Base-by-base conservation (phyloP, 2,888 invertebrate genomes). In the Amphipoea lucens region DNA sequence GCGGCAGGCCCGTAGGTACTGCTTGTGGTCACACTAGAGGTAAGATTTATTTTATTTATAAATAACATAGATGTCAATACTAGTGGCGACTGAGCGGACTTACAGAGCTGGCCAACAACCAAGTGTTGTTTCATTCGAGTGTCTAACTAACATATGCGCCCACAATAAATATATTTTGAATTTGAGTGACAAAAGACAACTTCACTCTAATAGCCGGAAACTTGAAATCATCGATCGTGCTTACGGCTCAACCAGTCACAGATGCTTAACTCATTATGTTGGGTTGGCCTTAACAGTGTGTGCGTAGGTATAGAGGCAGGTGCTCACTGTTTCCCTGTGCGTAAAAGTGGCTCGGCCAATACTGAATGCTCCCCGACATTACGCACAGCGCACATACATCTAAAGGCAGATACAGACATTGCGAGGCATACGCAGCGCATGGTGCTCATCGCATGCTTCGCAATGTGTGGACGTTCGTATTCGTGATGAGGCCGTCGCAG, bases 1-100 rank as follows among this genome's bases (percentile, higher is more conserved):
- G 68, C 77, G 74, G 66, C 82, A 60, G 60, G 68, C 45, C 74
- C 68, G 68, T 23, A 23, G 23, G 57, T 36, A 45, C 65, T 69
- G 84, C 84, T 88, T 79, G 29, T 62, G 79, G 66, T 80, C 68
- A 80, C 81, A 86, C 84, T 88, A 86, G 81, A 90, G 89, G 88
- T 84, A 76, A 80, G n/a, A 23, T 67, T 76, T 62, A n/a, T 75
- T 57, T 81, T 63, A 57, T 71, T 71, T 74, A 36, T 76, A 57
- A 66, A 36, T 76, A 62, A 66, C 14, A 36, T 76, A 51, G n/a
- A 62, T 63, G 12, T 40, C 14, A 20, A 62, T 23, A 45, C 45
- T 29, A 67, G 51, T 67, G 60, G 36, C 62, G 76, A 36, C 36
- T 54, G 51, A 73, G 45, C 17, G 11, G 57, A 17, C 57, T 48